Evolutionary conservation across 2,888 invertebrate genomes (phyloP).

Genomic region (Agriopis leucophaearia): DNA sequence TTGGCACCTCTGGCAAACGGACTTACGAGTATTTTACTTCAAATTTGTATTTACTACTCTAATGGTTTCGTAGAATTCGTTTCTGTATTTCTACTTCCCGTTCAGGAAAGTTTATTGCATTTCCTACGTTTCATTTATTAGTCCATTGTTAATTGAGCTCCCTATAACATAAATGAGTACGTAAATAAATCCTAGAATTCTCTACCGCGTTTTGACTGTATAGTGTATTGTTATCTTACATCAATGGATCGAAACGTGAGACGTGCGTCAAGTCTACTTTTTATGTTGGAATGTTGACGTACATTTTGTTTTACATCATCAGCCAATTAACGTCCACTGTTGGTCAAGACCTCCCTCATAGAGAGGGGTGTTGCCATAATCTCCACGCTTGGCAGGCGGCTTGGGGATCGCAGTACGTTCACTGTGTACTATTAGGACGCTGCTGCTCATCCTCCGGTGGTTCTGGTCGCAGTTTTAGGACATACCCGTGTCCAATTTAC

Average conservation of each 20-base stretch:
- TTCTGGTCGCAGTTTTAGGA: too few species aligned
- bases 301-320: too few species aligned
- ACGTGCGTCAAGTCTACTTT: background rate
- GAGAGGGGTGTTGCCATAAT: too few species aligned
- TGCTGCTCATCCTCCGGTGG: too few species aligned
- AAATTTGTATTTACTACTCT: slow-evolving; percentile 48
- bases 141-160: slow-evolving; percentile 13
- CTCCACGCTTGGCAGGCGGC: too few species aligned
- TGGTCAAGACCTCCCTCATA: too few species aligned
- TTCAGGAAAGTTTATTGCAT: slow-evolving; percentile 27
- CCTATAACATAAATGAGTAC: background rate
- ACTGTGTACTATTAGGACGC: too few species aligned
- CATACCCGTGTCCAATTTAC: too few species aligned
- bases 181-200: background rate
- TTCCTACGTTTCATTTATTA: slow-evolving; percentile 31
- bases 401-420: too few species aligned
- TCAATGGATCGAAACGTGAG: background rate
- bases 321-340: too few species aligned
- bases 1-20: slow-evolving; percentile 42
- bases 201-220: background rate
- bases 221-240: background rate
- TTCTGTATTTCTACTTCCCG: slow-evolving; percentile 32
- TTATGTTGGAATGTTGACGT: background rate
- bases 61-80: slow-evolving; percentile 35
- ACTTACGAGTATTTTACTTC: slow-evolving; percentile 47